Evolutionary conservation across 2,888 invertebrate genomes (phyloP), one percentile per base, ranked within the genome.

Genomic region (Epiblema foenella): DNA sequence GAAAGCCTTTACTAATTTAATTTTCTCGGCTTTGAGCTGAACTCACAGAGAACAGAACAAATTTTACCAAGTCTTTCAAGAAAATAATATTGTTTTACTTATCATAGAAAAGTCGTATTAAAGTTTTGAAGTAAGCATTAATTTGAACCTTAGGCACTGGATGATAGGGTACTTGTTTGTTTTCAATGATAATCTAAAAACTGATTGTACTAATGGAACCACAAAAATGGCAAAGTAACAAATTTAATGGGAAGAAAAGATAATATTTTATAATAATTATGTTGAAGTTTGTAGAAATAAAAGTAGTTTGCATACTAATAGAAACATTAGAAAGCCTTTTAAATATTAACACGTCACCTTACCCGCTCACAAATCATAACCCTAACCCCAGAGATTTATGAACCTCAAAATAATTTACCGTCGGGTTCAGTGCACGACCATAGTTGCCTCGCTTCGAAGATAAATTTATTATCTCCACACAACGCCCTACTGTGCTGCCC

Each of bases 381-480:
- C 70, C 54, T 46, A 70, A 72, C 70, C 70, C 54, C 37, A 7
- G 54, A 66, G 70, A 70, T 70, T 70, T 70, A 70, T 70, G 59
- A 54, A 65, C 65, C 70, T 70, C 46, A 46, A 70, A 65, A 70
- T 70, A 70, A 66, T 65, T 77, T 75, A 74, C 72, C 59, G 69
- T 46, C 68, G 67, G 59, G 70, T 73, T 68, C 73, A 75, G 68
- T 75, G 51, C 73, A 74, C 83, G 75, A 74, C 73, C 74, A 78
- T 76, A 77, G 75, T 75, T 77, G 69, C 75, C 75, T 77, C 79
- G 78, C 80, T 77, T 80, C 84, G 76, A 84, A 85, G 84, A 85
- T 88, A 86, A 87, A 89, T 88, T 85, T 88, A 88, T 87, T 85
- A 86, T 83, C 82, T 78, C 76, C 75, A 75, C 79, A 89, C 88